Conservation (phyloP, 2,888 invertebrate genomes). For the Synanthedon vespiformis region DNA sequence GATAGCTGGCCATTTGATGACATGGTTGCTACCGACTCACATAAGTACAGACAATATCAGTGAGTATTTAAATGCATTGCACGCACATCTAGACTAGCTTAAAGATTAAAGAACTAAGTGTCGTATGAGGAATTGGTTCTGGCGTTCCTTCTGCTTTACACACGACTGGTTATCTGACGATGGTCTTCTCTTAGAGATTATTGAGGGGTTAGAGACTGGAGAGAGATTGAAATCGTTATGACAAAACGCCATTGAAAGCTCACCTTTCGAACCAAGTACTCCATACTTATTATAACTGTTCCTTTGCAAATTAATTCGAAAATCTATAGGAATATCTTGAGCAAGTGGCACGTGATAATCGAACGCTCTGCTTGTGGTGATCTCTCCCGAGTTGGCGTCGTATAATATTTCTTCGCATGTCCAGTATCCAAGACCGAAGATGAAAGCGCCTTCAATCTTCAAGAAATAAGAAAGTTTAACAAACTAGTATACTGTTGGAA, state of each 20-base stretch:
- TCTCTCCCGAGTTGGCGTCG: constrained; percentile 72
- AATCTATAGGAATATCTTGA: constrained; percentile 81
- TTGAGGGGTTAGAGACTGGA: too few relatives aligned
- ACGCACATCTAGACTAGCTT: too few relatives aligned
- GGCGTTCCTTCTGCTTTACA: too few relatives aligned
- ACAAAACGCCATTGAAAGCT: not conserved
- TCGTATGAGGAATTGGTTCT: too few relatives aligned
- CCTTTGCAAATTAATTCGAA: constrained; percentile 74
- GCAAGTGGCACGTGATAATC: constrained; percentile 79
- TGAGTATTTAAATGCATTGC: too few relatives aligned
- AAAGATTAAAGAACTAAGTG: too few relatives aligned
- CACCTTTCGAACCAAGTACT: constrained; percentile 77
- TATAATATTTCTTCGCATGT: constrained; percentile 77
- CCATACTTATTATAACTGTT: constrained; percentile 72
- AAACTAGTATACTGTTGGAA: constrained; percentile 7
- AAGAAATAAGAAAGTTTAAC: constrained; percentile 1
- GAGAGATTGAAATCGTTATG: too few relatives aligned
- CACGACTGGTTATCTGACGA: too few relatives aligned
- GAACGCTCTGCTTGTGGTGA: constrained; percentile 83
- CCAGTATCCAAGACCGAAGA: constrained; percentile 82
- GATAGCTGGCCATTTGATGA: too few relatives aligned
- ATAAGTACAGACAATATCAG: too few relatives aligned
- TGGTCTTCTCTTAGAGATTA: too few relatives aligned
- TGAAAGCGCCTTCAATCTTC: constrained; percentile 78
- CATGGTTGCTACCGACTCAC: too few relatives aligned